phyloP scores from a whole-genome alignment of 2,113 vertebrate species.

The Brachyhypopomus occidentalis region DNA sequence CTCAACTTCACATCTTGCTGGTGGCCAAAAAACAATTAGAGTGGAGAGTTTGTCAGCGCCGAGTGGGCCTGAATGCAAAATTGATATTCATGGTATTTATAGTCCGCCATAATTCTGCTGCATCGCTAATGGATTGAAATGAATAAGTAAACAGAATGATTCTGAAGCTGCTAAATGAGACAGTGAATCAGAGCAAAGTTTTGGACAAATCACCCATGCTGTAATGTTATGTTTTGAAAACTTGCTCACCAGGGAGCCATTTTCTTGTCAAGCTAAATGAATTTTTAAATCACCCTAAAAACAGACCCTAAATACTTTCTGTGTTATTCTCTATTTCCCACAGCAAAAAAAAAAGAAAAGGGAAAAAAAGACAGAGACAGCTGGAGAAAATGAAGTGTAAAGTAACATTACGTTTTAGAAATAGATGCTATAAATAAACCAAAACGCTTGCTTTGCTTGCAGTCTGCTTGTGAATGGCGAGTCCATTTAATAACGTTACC shows the following conservation, averaged over 20 bases:
- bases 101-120: not conserved
- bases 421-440: constrained; percentile 43
- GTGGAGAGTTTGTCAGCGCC: constrained; percentile 17
- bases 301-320: no score
- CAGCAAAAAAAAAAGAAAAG: not conserved
- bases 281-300: not conserved
- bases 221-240: not conserved
- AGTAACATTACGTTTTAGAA: constrained; percentile 33
- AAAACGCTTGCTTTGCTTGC: constrained; percentile 19
- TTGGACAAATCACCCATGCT: not conserved
- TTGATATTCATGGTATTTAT: constrained; percentile 45
- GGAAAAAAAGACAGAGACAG: not conserved
- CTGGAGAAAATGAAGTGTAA: not conserved
- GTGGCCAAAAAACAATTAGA: constrained; percentile 37
- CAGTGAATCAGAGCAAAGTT: not conserved
- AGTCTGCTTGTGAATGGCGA: constrained; percentile 24
- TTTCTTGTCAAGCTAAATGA: not conserved
- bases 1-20: constrained; percentile 44
- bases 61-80: constrained; percentile 29
- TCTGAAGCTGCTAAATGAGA: not conserved
- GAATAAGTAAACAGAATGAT: not conserved
- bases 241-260: not conserved
- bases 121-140: not conserved
- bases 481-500: constrained; percentile 39
- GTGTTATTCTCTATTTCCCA: not conserved